Evolutionary conservation across 2,797 vertebrate species (phyloP), one percentile per base, ranked within the genome.

Genomic region (Austrolebias charrua): DNA sequence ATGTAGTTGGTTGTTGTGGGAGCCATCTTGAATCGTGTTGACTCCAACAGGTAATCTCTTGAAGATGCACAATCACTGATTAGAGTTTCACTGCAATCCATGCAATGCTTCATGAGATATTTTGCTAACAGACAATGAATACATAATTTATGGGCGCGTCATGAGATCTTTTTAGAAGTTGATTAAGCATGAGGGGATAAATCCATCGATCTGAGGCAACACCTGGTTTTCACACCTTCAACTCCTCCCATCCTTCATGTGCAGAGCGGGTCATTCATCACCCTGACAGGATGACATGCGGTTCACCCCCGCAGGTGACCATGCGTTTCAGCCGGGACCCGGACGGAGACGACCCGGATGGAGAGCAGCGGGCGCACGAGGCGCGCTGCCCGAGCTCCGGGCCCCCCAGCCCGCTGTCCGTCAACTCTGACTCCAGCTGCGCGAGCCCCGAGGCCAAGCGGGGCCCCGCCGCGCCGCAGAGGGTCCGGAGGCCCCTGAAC

Each of bases 401-500:
- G 0, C 88, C 90, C 0, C 77, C 82, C 59, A 93, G 93, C 53
- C 93, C 93, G 45, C 53, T 85, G 60, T 93, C 92, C 0, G 83
- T 87, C 0, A 86, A 83, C 49, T 93, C 92, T 1, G 92, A 92
- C 69, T 90, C 90, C 76, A 90, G 88, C 85, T 91, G 91, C 73
- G 83, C 81, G 54, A 93, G 92, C 62, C 91, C 92, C 1, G 91
- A 93, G 31, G 68, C 70, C 19, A 93, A 89, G 78, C 72, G 83
- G 1, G 28, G 71, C 13, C 63, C 75, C 0, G n/a, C n/a, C n/a
- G n/a, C 60, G 2, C 87, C 90, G 63, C 82, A 86, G 55, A 86
- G 93, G 18, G 91, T 94, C 49, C 74, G 93, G 62, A 92, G 93
- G 83, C 93, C 93, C 40, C 76, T 94, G 51, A 94, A 94, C 78